Conservation (phyloP, 2,888 invertebrate species). For the Crossocerus cetratus region DNA sequence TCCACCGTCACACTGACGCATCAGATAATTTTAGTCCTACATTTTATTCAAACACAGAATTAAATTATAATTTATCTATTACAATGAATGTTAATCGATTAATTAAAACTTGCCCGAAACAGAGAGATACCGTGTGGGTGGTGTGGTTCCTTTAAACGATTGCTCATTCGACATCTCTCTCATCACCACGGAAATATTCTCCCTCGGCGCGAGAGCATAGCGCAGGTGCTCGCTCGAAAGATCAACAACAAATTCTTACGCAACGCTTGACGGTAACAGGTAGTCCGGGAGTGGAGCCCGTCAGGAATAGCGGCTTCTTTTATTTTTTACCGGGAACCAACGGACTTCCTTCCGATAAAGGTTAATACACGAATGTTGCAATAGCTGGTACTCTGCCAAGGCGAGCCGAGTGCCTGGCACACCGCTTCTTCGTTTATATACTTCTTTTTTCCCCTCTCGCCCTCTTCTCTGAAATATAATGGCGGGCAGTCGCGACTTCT, state of each 20-base stretch:
- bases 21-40: no score
- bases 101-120: no score
- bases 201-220: not conserved
- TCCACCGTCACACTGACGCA: no score
- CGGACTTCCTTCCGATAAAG: constrained; percentile 49
- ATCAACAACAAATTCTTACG: constrained; percentile 22
- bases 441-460: no score
- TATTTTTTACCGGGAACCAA: not conserved
- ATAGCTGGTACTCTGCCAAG: constrained; percentile 51
- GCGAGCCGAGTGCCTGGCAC: not conserved
- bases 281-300: constrained; percentile 26
- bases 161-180: no score
- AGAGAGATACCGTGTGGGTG: no score
- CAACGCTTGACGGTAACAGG: constrained; percentile 42
- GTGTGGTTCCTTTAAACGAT: no score
- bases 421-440: not conserved
- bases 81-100: no score
- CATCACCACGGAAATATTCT: no score
- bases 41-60: no score
- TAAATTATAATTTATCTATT: no score
- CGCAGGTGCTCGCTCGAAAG: not conserved
- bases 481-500: constrained; percentile 3
- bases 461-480: constrained; percentile 7
- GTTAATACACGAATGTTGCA: constrained; percentile 53
- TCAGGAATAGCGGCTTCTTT: constrained; percentile 18